Conservation (phyloP, 2,888 invertebrate genomes). For the Xylota sylvarum region DNA sequence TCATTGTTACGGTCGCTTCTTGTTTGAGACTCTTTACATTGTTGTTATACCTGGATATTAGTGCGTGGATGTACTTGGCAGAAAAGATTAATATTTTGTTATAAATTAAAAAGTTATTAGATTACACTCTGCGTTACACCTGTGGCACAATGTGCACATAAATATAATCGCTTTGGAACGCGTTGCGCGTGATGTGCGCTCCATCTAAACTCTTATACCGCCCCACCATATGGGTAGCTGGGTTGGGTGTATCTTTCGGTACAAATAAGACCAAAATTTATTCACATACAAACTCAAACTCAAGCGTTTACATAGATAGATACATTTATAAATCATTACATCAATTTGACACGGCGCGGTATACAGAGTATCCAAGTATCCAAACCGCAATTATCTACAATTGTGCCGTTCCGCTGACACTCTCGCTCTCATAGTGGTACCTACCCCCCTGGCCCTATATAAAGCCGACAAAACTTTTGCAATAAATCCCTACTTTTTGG, state of each 20-base stretch:
- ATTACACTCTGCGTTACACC: slow-evolving; percentile 73
- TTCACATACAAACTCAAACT: slow-evolving; percentile 37
- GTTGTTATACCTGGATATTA: slow-evolving; percentile 21
- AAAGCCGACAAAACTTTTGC: slow-evolving; percentile 50
- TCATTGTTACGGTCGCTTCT: slow-evolving; percentile 74
- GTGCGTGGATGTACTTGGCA: slow-evolving; percentile 60
- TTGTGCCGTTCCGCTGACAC: slow-evolving; percentile 61
- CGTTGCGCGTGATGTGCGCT: slow-evolving; percentile 62
- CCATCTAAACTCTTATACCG: slow-evolving; percentile 17
- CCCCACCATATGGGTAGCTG: background rate
- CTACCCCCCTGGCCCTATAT: background rate
- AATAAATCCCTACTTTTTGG: slow-evolving; percentile 58
- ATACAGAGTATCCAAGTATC: slow-evolving; percentile 27
- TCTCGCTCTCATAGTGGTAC: no score
- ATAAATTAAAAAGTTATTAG: slow-evolving; percentile 77
- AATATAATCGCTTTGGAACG: slow-evolving; percentile 54
- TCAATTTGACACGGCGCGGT: slow-evolving; percentile 60
- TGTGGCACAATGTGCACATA: slow-evolving; percentile 73
- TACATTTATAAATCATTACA: slow-evolving; percentile 66
- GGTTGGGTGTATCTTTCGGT: background rate
- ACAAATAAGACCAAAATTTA: slow-evolving; percentile 30
- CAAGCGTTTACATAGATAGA: background rate
- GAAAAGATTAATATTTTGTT: slow-evolving; percentile 76
- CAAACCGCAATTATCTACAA: slow-evolving; percentile 51
- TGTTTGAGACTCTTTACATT: slow-evolving; percentile 47